Evolutionary conservation across 2,113 vertebrate species (phyloP), one percentile per base, ranked within the genome.

Genomic region (Orcinus orca): DNA sequence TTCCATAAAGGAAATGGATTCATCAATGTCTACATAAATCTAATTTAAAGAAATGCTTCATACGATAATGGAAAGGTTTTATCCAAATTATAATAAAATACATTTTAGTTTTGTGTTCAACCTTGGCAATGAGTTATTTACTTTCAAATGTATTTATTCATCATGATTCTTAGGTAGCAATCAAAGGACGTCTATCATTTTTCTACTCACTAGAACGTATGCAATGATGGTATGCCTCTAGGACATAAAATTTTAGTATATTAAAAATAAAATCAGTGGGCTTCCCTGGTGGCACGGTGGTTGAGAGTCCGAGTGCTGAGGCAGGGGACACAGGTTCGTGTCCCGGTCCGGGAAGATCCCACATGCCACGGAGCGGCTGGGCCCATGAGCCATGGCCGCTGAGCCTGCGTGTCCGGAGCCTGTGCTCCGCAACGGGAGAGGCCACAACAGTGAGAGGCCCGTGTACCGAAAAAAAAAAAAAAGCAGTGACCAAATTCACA

Each of bases 1-100:
- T 50, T 96, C 41, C 31, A 88, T 81, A 93, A 90, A 84, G 41
- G 47, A 93, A 96, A 91, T 84, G 21, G 25, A 88, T 74, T 90
- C 36, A 38, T 95, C 50, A 80, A 55, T 44, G 38, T 73, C 68
- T 71, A 60, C 14, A 31, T 77, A 95, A 93, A 88, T 90, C 36
- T 83, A 86, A 94, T 82, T 79, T 90, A 71, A 96, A 33, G 13
- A 89, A 86, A 55, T 36, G 23, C 20, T 79, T 92, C 85, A 23
- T 38, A 81, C 13, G 55, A 71, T 63, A 94, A 84, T 88, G n/a
- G n/a, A 41, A 23, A 55, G 8, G 29, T 9, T 68, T 92, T 74
- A 14, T n/a, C 58, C 25, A 80, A 73, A 62, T 93, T 77, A 31
- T 76, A n/a, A 53, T 44, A 26, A n/a, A 44, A 76, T 29, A 65